A percentile compares a stretch with the other conserved stretches of the same genome.
phyloP scores from a whole-genome alignment of 2,113 vertebrate genomes.

The Tautogolabrus adspersus region DNA sequence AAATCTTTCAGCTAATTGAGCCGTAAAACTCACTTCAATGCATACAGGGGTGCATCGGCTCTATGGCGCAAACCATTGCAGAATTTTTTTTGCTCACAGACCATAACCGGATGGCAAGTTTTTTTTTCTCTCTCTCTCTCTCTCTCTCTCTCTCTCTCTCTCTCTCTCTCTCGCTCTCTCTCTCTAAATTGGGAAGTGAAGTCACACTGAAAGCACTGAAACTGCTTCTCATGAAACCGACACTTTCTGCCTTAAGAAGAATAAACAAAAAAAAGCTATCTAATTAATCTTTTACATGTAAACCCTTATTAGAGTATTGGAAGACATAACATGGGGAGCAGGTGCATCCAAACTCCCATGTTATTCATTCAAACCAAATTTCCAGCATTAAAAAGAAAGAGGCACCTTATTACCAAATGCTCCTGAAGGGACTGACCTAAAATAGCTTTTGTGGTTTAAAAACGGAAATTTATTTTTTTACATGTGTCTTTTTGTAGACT shows the following conservation, averaged over 20 bases:
- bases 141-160: slow-evolving; percentile 61
- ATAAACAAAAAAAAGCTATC: slow-evolving; percentile 2
- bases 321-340: background rate
- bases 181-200: slow-evolving; percentile 90
- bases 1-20: slow-evolving; percentile 30
- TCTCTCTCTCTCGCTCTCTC: slow-evolving; percentile 49
- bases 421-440: no score
- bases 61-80: slow-evolving; percentile 84
- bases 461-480: no score
- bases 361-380: no score
- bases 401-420: no score
- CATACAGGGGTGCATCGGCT: slow-evolving; percentile 78
- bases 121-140: slow-evolving; percentile 39
- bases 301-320: no score
- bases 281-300: background rate
- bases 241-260: slow-evolving; percentile 12
- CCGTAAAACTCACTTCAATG: slow-evolving; percentile 68
- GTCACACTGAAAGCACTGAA: slow-evolving; percentile 78
- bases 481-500: no score
- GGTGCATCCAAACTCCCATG: no score
- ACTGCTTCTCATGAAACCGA: slow-evolving; percentile 76
- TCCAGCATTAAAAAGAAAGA: no score
- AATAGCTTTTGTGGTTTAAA: no score
- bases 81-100: slow-evolving; percentile 78
- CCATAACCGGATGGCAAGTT: slow-evolving; percentile 85